Conservation (phyloP, 2,113 vertebrate genomes). For the Heliornis fulica region DNA sequence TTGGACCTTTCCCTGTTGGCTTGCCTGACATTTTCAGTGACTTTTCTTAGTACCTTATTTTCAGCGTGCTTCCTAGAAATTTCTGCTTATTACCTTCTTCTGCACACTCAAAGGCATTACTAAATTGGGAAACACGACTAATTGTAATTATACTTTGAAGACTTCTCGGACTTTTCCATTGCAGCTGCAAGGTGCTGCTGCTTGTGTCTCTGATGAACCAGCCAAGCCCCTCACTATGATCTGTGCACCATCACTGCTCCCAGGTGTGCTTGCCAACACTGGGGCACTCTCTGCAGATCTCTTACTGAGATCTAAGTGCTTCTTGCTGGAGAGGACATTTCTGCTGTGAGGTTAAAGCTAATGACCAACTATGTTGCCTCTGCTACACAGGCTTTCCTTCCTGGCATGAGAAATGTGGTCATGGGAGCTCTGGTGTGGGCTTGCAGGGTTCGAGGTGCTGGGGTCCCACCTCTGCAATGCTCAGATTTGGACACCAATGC, state of each 20-base stretch:
- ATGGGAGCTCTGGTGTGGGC: fast-evolving
- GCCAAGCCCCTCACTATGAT: fast-evolving
- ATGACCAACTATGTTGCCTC: not conserved
- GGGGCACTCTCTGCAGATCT: not conserved
- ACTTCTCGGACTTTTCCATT: not conserved
- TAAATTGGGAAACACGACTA: not conserved
- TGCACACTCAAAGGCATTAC: not conserved
- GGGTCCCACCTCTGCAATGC: not conserved
- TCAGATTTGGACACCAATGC: fast-evolving
- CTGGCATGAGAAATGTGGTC: fast-evolving
- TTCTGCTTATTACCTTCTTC: slow-evolving; percentile 55
- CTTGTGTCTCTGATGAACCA: not conserved
- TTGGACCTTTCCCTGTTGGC: slow-evolving; percentile 73
- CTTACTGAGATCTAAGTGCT: too few species aligned
- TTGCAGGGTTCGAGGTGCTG: fast-evolving
- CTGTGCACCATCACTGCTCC: fast-evolving
- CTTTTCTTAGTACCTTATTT: slow-evolving; percentile 72
- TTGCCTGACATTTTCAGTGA: slow-evolving; percentile 74
- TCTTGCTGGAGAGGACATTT: not conserved
- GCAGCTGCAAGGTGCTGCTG: not conserved
- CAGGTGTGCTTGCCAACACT: not conserved
- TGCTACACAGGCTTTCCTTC: not conserved
- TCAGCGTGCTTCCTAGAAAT: slow-evolving; percentile 68
- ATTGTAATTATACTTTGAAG: not conserved
- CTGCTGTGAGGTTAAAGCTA: not conserved